Evolutionary conservation across 2,888 invertebrate genomes (phyloP).

Genomic region (Netelia virgata): DNA sequence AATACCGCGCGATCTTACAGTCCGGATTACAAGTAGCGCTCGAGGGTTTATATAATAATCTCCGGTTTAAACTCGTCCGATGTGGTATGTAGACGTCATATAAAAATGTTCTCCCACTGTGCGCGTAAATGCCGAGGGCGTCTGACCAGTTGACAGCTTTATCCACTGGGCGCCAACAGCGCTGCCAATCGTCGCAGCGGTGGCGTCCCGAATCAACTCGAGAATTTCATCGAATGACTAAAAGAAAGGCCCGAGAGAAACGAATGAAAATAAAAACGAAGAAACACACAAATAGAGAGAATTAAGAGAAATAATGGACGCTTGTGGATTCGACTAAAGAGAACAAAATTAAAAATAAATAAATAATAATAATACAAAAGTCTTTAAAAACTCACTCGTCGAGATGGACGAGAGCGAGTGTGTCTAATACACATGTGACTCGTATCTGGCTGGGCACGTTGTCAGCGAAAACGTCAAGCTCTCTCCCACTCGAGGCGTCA

Average conservation of each 20-base stretch:
- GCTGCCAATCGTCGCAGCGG: conserved; percentile 10
- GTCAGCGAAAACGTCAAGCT: conserved; percentile 44
- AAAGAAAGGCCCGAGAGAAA: too few species aligned
- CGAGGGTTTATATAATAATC: conserved; percentile 55
- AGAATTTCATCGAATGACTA: neutral
- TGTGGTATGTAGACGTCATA: conserved; percentile 50
- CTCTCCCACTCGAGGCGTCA: neutral
- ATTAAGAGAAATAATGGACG: neutral
- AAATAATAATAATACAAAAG: neutral
- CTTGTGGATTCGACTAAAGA: too few species aligned
- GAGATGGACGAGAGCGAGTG: neutral
- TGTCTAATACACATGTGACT: conserved; percentile 20
- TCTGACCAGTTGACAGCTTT: conserved; percentile 48
- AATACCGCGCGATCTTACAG: conserved; percentile 22
- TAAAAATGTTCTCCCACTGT: conserved; percentile 24
- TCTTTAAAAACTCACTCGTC: neutral
- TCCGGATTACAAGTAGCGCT: conserved; percentile 33
- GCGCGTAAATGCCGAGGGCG: conserved; percentile 39
- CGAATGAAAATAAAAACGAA: neutral
- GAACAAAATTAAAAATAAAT: too few species aligned
- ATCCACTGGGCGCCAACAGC: conserved; percentile 18
- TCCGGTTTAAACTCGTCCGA: conserved; percentile 56
- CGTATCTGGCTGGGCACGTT: conserved; percentile 3
- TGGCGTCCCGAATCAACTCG: neutral
- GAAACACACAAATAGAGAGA: neutral